Evolutionary conservation across 2,888 invertebrate species (phyloP).

Genomic region (Parnassius apollo): DNA sequence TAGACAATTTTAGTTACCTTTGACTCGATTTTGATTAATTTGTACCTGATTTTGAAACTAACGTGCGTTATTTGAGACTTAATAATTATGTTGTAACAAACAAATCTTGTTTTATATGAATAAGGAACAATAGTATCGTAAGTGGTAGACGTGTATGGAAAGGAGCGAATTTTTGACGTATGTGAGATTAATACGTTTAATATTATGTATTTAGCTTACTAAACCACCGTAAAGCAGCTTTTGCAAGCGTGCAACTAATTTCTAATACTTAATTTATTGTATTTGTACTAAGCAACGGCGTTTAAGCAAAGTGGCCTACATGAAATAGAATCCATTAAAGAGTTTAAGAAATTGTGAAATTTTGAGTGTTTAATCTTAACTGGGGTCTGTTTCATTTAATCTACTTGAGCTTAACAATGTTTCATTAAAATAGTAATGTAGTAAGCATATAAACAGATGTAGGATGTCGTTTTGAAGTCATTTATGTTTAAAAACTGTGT

Average conservation of each 20-base stretch:
- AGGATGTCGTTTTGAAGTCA: conserved; percentile 48
- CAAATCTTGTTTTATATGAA: conserved; percentile 63
- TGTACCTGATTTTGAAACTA: conserved; percentile 76
- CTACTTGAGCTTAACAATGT: conserved; percentile 27
- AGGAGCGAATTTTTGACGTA: conserved; percentile 67
- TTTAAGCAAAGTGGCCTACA: background rate
- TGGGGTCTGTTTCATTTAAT: conserved; percentile 2
- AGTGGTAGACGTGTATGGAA: conserved; percentile 51
- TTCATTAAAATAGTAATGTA: conserved; percentile 46
- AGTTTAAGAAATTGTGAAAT: background rate
- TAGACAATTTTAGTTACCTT: conserved; percentile 73
- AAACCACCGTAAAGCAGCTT: conserved; percentile 76
- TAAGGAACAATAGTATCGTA: conserved; percentile 50
- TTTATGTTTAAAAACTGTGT: conserved; percentile 69
- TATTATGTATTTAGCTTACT: conserved; percentile 51
- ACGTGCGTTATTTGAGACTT: conserved; percentile 67
- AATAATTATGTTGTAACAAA: conserved; percentile 58
- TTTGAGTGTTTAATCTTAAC: too few species aligned
- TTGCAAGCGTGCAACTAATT: conserved; percentile 71
- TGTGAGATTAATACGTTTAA: conserved; percentile 48
- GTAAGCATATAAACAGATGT: conserved; percentile 65
- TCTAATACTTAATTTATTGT: conserved; percentile 57
- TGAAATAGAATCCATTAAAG: background rate
- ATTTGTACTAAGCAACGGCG: conserved; percentile 44
- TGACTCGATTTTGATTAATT: conserved; percentile 73